Percentiles rank a stretch among this genome's conserved stretches.
These are phyloP conservation scores for Tetranychus urticae DNA, from an alignment of 1,140 invertebrate genomes.

Conservation along the genomic window DNA sequence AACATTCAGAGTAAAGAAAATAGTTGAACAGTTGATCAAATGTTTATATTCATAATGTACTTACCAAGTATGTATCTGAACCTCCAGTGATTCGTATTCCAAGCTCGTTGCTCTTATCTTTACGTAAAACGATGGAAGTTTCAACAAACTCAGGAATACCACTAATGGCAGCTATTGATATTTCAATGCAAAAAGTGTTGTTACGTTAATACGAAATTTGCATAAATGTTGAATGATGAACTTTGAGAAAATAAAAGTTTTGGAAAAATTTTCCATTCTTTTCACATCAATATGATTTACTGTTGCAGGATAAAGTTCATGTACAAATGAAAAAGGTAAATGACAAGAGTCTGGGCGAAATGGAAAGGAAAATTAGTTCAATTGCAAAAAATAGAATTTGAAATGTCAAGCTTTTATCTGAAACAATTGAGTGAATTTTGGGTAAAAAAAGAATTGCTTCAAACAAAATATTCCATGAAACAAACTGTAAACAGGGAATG, in stretches of 20 bases:
- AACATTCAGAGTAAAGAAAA: no score
- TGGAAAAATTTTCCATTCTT: background rate
- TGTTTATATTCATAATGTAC: background rate
- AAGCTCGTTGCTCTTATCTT: conserved; percentile 15
- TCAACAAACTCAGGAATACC: conserved; percentile 16
- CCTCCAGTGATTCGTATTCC: conserved; percentile 15
- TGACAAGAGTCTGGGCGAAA: no score
- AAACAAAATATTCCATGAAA: no score
- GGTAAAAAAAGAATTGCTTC: no score
- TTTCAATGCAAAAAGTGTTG: no score
- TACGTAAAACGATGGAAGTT: conserved; percentile 15
- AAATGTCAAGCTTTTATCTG: no score
- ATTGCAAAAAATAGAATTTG: no score
- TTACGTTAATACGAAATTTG: background rate
- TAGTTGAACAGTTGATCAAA: no score
- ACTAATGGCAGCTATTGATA: conserved; percentile 9
- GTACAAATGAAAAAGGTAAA: no score
- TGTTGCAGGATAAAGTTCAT: background rate
- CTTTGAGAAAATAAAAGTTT: background rate
- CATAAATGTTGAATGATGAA: background rate
- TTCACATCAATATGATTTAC: background rate
- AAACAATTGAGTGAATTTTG: no score
- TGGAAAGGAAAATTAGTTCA: no score
- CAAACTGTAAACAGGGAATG: no score
- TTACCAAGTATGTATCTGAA: conserved; percentile 15